Percentiles rank a stretch among this genome's conserved stretches.
Conservation (phyloP, 2,888 invertebrate species). For the Cremastinae sp. region DNA sequence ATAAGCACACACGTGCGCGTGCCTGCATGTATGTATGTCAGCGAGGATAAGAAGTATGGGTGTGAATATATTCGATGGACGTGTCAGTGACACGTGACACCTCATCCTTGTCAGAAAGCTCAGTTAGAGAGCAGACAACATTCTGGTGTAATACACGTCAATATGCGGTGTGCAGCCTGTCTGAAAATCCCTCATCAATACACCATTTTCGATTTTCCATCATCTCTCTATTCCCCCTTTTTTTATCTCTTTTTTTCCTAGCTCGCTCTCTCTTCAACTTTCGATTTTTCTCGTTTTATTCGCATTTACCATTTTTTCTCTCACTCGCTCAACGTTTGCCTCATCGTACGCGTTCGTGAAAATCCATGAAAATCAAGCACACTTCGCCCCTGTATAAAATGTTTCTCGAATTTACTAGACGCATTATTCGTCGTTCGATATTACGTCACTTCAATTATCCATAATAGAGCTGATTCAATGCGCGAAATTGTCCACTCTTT, state of each 20-base stretch:
- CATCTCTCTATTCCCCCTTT: constrained; percentile 8
- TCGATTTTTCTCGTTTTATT: constrained; percentile 2
- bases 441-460: constrained; percentile 24
- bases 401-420: constrained; percentile 30
- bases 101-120: constrained; percentile 58
- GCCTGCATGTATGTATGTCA: no score
- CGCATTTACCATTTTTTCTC: constrained; percentile 3
- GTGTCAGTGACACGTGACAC: constrained; percentile 71
- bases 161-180: constrained; percentile 62
- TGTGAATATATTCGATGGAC: constrained; percentile 65
- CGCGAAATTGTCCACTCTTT: neutral
- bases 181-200: constrained; percentile 59
- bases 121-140: constrained; percentile 16
- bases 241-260: neutral
- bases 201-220: constrained; percentile 45
- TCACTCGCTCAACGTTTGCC: neutral
- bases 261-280: constrained; percentile 1
- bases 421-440: constrained; percentile 16
- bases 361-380: constrained; percentile 47
- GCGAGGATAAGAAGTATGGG: no score
- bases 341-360: constrained; percentile 10
- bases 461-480: constrained; percentile 6
- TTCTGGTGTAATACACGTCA: constrained; percentile 63
- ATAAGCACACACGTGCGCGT: no score
- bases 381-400: constrained; percentile 25